Evolutionary conservation across 2,113 vertebrate genomes (phyloP).

Genomic region (Corvus hawaiiensis): DNA sequence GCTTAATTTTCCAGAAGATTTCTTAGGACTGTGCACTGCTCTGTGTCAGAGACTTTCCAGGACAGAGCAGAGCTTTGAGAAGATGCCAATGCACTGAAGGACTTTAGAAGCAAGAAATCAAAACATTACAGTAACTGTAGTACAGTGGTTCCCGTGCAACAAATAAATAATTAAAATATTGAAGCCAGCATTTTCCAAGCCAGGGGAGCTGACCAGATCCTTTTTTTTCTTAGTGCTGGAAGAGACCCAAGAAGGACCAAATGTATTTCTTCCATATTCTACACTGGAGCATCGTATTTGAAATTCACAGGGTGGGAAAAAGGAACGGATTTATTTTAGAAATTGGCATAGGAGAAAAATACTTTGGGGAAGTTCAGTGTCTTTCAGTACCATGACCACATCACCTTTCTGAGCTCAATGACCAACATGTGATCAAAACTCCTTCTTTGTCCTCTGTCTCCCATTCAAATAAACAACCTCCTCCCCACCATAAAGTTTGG

Average conservation of each 20-base stretch:
- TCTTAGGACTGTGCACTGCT: not conserved
- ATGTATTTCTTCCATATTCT: not conserved
- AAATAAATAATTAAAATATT: not conserved
- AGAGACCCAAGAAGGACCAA: not conserved
- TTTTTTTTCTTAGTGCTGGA: not conserved
- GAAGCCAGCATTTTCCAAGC: not conserved
- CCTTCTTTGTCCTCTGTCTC: not conserved
- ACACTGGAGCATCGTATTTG: not conserved
- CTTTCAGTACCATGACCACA: not conserved
- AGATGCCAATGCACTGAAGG: not conserved
- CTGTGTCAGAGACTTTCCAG: not conserved
- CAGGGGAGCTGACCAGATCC: not conserved
- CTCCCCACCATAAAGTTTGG: not conserved
- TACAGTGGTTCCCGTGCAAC: not conserved
- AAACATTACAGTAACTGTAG: not conserved
- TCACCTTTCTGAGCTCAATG: not conserved
- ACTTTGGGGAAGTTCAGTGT: not conserved
- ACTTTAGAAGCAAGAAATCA: not conserved
- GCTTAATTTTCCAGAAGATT: not conserved
- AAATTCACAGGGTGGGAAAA: not conserved
- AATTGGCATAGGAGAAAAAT: not conserved
- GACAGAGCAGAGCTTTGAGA: not conserved
- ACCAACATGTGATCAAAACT: not conserved
- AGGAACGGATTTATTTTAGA: not conserved
- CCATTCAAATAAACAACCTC: not conserved